These are phyloP conservation scores for Eptatretus burgeri DNA, from an alignment of 2,113 vertebrate species.

Conservation along the genomic window DNA sequence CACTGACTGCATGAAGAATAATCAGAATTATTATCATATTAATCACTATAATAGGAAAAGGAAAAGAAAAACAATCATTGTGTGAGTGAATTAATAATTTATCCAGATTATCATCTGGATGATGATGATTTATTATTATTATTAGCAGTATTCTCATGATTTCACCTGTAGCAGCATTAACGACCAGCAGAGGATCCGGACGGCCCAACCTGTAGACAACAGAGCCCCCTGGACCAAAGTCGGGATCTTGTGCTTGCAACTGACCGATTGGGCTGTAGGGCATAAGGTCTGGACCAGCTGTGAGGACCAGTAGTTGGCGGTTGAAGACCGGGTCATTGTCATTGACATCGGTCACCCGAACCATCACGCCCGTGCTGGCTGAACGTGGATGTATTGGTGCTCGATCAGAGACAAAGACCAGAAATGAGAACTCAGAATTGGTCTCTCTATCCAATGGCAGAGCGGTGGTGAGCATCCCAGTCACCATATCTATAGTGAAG, in stretches of 20 bases:
- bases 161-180: no score
- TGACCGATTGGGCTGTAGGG: neutral
- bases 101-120: no score
- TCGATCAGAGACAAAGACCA: slow-evolving; percentile 45
- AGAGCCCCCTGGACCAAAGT: slow-evolving; percentile 17
- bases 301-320: slow-evolving; percentile 10
- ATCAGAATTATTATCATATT: no score
- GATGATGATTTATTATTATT: no score
- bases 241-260: slow-evolving; percentile 1
- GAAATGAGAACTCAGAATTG: slow-evolving; percentile 30
- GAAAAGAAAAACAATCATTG: no score
- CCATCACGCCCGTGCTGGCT: slow-evolving; percentile 27
- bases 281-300: neutral
- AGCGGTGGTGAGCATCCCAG: slow-evolving; percentile 30
- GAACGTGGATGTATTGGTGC: slow-evolving; percentile 33
- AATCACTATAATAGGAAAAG: no score
- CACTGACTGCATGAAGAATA: no score
- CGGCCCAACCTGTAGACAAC: slow-evolving; percentile 72
- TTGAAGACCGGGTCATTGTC: slow-evolving; percentile 22
- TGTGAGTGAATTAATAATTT: no score
- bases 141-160: no score
- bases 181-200: no score
- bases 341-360: slow-evolving; percentile 55
- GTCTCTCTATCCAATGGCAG: slow-evolving; percentile 43
- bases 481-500: slow-evolving; percentile 11